Conservation (phyloP, 2,888 invertebrate genomes). For the Zygaena filipendulae region DNA sequence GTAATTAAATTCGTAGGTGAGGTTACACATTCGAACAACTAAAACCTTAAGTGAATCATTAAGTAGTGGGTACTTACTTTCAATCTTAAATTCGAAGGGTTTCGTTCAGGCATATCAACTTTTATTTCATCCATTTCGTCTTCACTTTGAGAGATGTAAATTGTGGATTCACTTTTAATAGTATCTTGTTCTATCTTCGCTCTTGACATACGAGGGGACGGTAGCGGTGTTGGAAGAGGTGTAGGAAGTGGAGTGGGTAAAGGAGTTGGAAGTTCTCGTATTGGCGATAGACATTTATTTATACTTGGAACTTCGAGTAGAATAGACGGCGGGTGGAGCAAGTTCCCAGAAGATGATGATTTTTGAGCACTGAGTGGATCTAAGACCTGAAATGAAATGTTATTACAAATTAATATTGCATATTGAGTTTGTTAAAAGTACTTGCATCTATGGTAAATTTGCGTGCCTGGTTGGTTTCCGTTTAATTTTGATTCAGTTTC, state of each 20-base stretch:
- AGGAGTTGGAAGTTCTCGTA: conserved; percentile 80
- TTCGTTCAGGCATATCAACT: conserved; percentile 37
- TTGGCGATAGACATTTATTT: conserved; percentile 83
- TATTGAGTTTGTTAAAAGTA: too few species aligned
- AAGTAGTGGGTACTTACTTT: too few species aligned
- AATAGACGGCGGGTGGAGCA: conserved; percentile 79
- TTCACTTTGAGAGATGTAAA: conserved; percentile 46
- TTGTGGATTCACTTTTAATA: conserved; percentile 32
- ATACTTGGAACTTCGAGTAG: conserved; percentile 81
- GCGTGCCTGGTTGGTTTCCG: too few species aligned
- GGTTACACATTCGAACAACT: neutral
- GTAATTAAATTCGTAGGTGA: conserved; percentile 17
- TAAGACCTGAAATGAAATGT: conserved; percentile 70
- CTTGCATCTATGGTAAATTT: too few species aligned
- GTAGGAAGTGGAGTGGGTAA: conserved; percentile 72
- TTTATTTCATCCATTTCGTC: conserved; percentile 55
- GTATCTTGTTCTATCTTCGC: conserved; percentile 37
- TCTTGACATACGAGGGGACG: conserved; percentile 54
- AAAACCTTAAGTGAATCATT: neutral
- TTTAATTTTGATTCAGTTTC: too few species aligned
- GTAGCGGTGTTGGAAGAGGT: conserved; percentile 75
- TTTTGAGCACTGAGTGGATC: conserved; percentile 77
- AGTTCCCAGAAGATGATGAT: conserved; percentile 64
- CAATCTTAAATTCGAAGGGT: conserved; percentile 38
- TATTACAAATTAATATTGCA: too few species aligned